Evolutionary conservation across 2,113 vertebrate species (phyloP).

Genomic region (Saguinus midas): DNA sequence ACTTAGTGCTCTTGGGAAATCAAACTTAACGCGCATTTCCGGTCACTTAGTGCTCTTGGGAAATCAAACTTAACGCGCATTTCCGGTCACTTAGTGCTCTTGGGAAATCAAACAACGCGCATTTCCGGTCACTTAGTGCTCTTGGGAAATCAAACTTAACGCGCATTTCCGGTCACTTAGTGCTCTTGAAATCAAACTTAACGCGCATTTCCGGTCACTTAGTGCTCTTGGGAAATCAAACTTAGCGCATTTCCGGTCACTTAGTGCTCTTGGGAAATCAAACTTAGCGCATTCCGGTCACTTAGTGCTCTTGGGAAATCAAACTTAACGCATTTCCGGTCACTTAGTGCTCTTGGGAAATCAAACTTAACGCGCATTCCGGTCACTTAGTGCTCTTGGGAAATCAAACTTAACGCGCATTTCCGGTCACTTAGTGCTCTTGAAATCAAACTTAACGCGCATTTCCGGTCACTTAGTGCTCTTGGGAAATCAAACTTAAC

Average conservation of each 20-base stretch:
- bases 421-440: neutral
- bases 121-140: neutral
- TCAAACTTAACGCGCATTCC: neutral
- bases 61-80: too few species aligned
- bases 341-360: neutral
- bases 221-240: neutral
- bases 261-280: neutral
- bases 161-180: neutral
- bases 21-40: neutral
- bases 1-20: neutral
- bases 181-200: neutral
- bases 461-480: neutral
- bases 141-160: neutral
- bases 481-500: neutral
- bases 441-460: neutral
- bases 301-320: neutral
- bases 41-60: neutral
- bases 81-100: neutral
- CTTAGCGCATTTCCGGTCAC: neutral
- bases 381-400: neutral
- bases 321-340: neutral
- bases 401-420: neutral
- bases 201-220: neutral
- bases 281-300: neutral
- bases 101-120: too few species aligned